Percentiles rank a stretch among this genome's conserved stretches.
phyloP scores from a whole-genome alignment of 2,888 invertebrate species.

The Napeogenes sylphis region DNA sequence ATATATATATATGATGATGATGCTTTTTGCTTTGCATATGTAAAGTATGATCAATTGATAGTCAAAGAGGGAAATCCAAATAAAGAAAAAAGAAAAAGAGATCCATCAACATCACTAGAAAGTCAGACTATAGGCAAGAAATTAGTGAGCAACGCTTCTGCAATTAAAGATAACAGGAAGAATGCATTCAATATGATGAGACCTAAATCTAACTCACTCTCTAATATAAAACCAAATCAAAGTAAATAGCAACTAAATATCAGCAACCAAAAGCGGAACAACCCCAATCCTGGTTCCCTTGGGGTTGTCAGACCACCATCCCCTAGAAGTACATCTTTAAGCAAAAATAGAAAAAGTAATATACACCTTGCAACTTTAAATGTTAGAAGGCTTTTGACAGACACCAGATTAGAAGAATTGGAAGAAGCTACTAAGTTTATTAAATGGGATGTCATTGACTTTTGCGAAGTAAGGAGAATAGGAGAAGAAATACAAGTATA shows the following conservation, averaged over 20 bases:
- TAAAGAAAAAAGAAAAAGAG: constrained; percentile 25
- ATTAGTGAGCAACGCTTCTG: constrained; percentile 4
- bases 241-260: constrained; percentile 15
- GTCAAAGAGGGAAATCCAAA: constrained; percentile 17
- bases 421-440: constrained; percentile 26
- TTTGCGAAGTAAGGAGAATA: constrained; percentile 31
- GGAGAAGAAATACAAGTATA: constrained; percentile 28
- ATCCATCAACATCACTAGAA: constrained; percentile 18
- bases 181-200: constrained; percentile 23
- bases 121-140: constrained; percentile 18
- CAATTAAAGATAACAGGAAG: constrained; percentile 12
- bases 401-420: constrained; percentile 20
- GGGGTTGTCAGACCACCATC: constrained; percentile 29
- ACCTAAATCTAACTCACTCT: constrained; percentile 20
- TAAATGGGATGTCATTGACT: constrained; percentile 33
- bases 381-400: constrained; percentile 23
- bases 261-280: constrained; percentile 23
- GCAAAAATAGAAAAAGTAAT: constrained; percentile 7
- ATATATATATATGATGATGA: too few species aligned
- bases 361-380: constrained; percentile 22
- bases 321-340: constrained; percentile 15
- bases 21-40: constrained; percentile 6
- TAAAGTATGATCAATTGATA: background rate
- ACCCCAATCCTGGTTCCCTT: constrained; percentile 33
- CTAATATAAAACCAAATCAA: constrained; percentile 9